phyloP scores from a whole-genome alignment of 2,888 invertebrate species.

The Scotopteryx bipunctaria region DNA sequence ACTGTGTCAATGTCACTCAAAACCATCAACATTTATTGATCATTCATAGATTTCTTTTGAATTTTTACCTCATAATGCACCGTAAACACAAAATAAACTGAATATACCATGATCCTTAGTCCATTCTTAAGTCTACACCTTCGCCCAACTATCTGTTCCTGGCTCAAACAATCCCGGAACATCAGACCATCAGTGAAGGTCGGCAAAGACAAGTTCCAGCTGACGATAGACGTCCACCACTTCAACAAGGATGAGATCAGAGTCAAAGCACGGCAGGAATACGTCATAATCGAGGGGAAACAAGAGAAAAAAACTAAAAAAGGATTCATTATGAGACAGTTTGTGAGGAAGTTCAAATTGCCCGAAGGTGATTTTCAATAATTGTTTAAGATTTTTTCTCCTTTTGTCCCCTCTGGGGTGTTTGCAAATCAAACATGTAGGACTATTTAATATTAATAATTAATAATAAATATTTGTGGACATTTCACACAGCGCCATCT shows the following conservation, averaged over 20 bases:
- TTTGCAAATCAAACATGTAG: no score
- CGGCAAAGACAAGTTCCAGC: constrained; percentile 60
- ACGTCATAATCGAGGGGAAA: constrained; percentile 67
- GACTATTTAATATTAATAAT: no score
- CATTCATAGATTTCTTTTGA: neutral
- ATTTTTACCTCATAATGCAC: constrained; percentile 1
- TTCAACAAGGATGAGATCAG: constrained; percentile 64
- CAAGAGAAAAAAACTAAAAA: constrained; percentile 60
- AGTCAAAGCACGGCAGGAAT: constrained; percentile 65
- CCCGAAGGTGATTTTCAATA: no score
- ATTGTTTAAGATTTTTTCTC: no score
- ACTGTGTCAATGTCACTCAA: neutral
- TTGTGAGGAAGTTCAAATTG: constrained; percentile 64
- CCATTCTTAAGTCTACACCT: constrained; percentile 34
- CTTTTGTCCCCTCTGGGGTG: no score
- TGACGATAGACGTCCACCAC: constrained; percentile 59
- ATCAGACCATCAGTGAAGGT: constrained; percentile 58
- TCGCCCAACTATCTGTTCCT: constrained; percentile 38
- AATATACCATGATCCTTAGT: constrained; percentile 33
- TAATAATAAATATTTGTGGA: no score
- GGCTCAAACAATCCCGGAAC: constrained; percentile 46
- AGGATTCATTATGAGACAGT: constrained; percentile 58
- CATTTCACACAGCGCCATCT: no score
- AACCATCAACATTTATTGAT: neutral
- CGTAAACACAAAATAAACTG: neutral